Evolutionary conservation across 2,797 vertebrate genomes (phyloP).

Genomic region (Epinephelus malabaricus): DNA sequence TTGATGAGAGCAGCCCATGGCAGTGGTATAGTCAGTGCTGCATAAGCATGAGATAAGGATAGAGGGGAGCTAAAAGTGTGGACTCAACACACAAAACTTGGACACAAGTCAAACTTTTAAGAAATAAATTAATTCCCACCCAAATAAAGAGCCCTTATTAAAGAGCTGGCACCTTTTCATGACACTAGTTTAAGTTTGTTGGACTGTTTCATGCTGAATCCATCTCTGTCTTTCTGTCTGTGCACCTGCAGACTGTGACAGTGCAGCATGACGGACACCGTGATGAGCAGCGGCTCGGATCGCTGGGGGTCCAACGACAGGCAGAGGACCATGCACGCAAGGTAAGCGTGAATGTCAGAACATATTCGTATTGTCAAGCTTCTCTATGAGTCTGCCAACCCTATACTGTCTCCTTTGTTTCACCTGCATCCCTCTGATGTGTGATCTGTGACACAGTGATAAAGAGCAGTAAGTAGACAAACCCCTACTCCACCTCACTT

Average conservation of each 20-base stretch:
- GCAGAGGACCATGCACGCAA: constrained; percentile 77
- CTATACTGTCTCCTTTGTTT: constrained; percentile 48
- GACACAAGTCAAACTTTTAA: constrained; percentile 5
- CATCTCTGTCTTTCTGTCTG: constrained; percentile 17
- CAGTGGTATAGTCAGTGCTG: constrained; percentile 44
- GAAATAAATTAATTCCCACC: neutral
- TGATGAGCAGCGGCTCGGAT: constrained; percentile 82
- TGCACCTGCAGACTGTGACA: constrained; percentile 54
- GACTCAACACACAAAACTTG: neutral
- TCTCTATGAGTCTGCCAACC: neutral
- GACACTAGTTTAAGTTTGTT: neutral
- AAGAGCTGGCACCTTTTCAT: constrained; percentile 14
- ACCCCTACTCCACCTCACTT: constrained; percentile 24
- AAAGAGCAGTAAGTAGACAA: constrained; percentile 84
- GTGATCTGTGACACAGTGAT: constrained; percentile 76
- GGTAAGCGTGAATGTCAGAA: constrained; percentile 66
- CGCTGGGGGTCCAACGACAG: constrained; percentile 82
- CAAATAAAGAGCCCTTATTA: constrained; percentile 2
- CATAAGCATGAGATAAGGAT: constrained; percentile 32
- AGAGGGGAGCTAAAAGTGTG: constrained; percentile 13
- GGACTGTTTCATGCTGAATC: neutral
- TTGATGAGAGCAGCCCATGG: constrained; percentile 36
- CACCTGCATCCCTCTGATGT: constrained; percentile 41
- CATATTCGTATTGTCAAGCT: constrained; percentile 2
- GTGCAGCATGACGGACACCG: constrained; percentile 84